Evolutionary conservation across 1,140 invertebrate species (phyloP).

Genomic region (Bombus ignitus): DNA sequence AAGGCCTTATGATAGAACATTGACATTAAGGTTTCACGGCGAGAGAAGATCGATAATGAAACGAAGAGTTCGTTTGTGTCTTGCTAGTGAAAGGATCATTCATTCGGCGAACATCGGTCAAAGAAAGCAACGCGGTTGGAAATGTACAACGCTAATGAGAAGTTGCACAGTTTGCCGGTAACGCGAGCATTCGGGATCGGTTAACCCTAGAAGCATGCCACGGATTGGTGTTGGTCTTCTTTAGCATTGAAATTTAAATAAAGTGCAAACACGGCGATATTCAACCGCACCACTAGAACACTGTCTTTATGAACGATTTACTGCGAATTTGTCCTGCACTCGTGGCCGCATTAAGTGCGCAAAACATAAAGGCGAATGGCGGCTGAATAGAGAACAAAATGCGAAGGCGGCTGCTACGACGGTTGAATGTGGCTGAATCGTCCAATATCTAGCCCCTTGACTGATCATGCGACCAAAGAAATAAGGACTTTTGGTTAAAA

Average conservation of each 20-base stretch:
- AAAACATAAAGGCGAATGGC: constrained; percentile 12
- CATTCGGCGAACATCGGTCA: neutral
- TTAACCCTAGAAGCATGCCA: neutral
- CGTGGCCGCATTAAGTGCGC: constrained; percentile 17
- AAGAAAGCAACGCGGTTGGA: constrained; percentile 12
- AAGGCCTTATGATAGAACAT: neutral
- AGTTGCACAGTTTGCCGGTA: constrained; percentile 14
- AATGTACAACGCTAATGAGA: constrained; percentile 48
- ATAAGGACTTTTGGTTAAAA: neutral
- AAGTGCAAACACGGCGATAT: constrained; percentile 36
- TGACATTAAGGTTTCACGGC: neutral
- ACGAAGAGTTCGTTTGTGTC: neutral
- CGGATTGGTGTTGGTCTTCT: neutral
- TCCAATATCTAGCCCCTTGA: constrained; percentile 17
- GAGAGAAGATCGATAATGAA: neutral
- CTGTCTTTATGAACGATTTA: constrained; percentile 62
- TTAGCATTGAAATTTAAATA: constrained; percentile 55
- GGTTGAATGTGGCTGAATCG: constrained; percentile 46
- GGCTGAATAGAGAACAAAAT: constrained; percentile 30
- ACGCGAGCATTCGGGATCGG: constrained; percentile 31
- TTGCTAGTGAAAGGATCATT: constrained; percentile 1
- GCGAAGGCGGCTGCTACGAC: neutral
- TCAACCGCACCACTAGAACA: neutral
- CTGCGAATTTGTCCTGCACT: constrained; percentile 25
- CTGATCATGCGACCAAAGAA: constrained; percentile 26